Evolutionary conservation across 2,888 invertebrate genomes (phyloP), one percentile per base, ranked within the genome.

Genomic region (Hemithea aestivaria): DNA sequence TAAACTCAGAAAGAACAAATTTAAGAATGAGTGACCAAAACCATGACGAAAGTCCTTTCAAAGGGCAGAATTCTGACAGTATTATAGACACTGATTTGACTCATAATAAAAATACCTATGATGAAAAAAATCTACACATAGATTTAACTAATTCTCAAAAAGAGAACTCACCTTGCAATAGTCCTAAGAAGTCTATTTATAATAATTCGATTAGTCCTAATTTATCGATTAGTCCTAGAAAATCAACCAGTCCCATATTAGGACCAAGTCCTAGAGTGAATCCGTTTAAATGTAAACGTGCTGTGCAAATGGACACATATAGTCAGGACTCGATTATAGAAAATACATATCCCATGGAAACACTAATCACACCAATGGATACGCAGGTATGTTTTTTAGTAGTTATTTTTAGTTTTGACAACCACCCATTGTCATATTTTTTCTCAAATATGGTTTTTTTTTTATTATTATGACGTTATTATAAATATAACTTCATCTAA

Each of bases 321-420:
- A 65, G 57, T 37, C 67, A 83, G 46, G 77, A 80, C 24, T 73
- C 70, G 46, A 66, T 80, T 27, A 77, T 83, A 56, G 85, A 85
- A 29, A 79, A 78, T 46, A 83, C 80, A 7, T 81, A 74, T 65
- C 75, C 78, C 0, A 48, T 73, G 49, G 79, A 81, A 40, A 62
- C 49, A 27, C 63, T 78, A 35, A 58, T 73, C 5, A 77, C 78
- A 1, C 79, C 80, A 0, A 66, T 70, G 10, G 74, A 75, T 51
- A 73, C 80, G 1, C 81, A 83, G 76, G 84, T 83, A 44, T 48
- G 57, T 31, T 12, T 31, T 1, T 23, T 24, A 29, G 10, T n/a
- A n/a, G 6, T 24, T 30, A 7, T 25, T 7, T 20, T 10, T 16
- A 16, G 16, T 16, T 16, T 16, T 16, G 16, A 16, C n/a, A n/a